A percentile compares a stretch with the other conserved stretches of the same genome.
Evolutionary conservation across 2,888 invertebrate genomes (phyloP).

Genomic region (Drosophila koepferae): DNA sequence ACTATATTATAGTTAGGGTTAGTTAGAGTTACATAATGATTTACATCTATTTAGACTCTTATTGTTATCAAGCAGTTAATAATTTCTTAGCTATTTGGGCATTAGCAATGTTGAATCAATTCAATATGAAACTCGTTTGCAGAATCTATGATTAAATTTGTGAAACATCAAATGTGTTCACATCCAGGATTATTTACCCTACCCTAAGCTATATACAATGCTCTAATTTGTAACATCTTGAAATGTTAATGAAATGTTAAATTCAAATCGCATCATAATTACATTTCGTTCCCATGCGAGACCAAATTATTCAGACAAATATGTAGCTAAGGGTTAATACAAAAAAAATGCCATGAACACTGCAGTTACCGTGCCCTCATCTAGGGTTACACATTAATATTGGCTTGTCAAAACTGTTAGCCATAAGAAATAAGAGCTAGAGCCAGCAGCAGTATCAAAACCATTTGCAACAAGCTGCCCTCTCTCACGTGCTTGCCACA

Average conservation of each 20-base stretch:
- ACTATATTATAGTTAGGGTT: no score
- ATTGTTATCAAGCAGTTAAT: background rate
- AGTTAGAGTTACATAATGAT: background rate
- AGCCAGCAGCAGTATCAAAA: constrained; percentile 8
- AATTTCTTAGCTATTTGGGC: background rate
- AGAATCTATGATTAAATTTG: background rate
- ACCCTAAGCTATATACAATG: constrained; percentile 26
- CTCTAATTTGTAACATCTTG: constrained; percentile 76
- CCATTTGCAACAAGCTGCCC: constrained; percentile 32
- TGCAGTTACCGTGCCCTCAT: constrained; percentile 30
- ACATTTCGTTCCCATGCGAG: constrained; percentile 30
- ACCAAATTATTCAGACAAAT: background rate
- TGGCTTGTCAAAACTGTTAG: constrained; percentile 63
- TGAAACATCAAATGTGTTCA: background rate
- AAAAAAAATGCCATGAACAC: constrained; percentile 23
- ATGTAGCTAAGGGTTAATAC: background rate
- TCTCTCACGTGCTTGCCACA: constrained; percentile 40
- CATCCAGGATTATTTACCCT: no score
- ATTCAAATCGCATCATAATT: constrained; percentile 78
- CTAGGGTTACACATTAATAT: constrained; percentile 52
- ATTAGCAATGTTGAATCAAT: background rate
- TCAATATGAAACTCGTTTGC: background rate
- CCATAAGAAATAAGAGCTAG: constrained; percentile 57
- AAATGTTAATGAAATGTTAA: constrained; percentile 74
- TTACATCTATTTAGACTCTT: background rate